A percentile compares a stretch with the other conserved stretches of the same genome.
Conservation (phyloP, 2,797 vertebrate genomes). For the Acanthornis magna region DNA sequence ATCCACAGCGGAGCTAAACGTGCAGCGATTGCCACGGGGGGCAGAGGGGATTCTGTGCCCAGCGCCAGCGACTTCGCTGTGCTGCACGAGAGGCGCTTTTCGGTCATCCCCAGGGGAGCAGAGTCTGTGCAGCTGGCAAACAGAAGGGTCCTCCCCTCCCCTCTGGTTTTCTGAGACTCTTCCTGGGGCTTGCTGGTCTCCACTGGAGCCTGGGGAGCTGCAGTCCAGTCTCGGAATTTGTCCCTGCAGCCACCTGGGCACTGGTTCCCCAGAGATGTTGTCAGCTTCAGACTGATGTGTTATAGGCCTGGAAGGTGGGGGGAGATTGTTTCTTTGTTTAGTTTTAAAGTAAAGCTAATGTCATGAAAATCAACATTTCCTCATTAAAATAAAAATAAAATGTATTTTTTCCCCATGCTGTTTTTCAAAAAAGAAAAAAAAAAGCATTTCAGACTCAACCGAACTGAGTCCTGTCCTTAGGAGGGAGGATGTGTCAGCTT, state of each 20-base stretch:
- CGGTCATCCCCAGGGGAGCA: neutral
- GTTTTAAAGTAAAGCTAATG: neutral
- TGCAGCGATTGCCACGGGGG: neutral
- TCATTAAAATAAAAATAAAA: neutral
- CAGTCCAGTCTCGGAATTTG: neutral
- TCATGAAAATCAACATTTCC: neutral
- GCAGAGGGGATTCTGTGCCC: neutral
- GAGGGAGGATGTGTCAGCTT: neutral
- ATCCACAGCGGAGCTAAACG: neutral
- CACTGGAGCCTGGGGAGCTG: neutral
- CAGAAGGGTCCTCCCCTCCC: neutral
- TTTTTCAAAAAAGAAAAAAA: neutral
- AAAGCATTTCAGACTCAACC: neutral
- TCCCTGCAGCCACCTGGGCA: neutral
- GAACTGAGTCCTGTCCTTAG: neutral
- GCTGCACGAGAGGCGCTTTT: neutral
- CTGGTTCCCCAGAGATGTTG: neutral
- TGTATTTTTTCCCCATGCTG: accelerated
- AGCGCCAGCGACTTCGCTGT: accelerated
- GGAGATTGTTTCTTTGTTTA: neutral
- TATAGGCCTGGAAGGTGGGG: too few species aligned
- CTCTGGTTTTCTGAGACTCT: neutral
- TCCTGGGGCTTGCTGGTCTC: neutral
- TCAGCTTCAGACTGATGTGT: neutral
- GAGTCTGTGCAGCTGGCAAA: neutral